phyloP scores from a whole-genome alignment of 2,888 invertebrate species.

The Unio delphinus region DNA sequence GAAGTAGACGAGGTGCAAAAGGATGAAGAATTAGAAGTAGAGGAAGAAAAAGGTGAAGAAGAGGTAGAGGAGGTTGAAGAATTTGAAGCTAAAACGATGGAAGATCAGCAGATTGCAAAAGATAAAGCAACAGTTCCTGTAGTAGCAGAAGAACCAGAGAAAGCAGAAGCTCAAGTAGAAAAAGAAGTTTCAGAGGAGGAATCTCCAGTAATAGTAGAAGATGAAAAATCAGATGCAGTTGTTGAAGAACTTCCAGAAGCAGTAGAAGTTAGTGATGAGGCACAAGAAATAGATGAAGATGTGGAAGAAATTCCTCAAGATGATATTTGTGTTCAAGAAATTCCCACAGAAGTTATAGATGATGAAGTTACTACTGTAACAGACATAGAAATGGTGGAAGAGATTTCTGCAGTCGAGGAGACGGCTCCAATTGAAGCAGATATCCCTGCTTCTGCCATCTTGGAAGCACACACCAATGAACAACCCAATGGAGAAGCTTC shows the following conservation, averaged over 20 bases:
- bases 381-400: slow-evolving; percentile 3
- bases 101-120: background rate
- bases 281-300: background rate
- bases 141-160: slow-evolving; percentile 6
- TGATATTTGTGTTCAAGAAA: background rate
- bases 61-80: background rate
- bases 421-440: slow-evolving; percentile 1
- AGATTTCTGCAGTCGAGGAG: slow-evolving; percentile 2
- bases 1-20: slow-evolving; percentile 5
- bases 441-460: background rate
- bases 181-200: slow-evolving; percentile 6
- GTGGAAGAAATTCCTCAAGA: background rate
- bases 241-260: slow-evolving; percentile 1
- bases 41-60: slow-evolving; percentile 4
- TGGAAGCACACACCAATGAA: background rate
- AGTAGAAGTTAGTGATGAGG: slow-evolving; percentile 3
- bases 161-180: slow-evolving; percentile 11
- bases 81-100: slow-evolving; percentile 2
- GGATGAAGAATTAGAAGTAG: slow-evolving; percentile 5
- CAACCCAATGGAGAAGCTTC: no score
- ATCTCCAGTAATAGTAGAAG: slow-evolving; percentile 2
- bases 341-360: background rate
- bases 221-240: background rate
- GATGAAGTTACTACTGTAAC: slow-evolving; percentile 2
- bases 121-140: slow-evolving; percentile 4